Conservation (phyloP, 2,888 invertebrate genomes). For the Scelioninae gen. 1 region DNA sequence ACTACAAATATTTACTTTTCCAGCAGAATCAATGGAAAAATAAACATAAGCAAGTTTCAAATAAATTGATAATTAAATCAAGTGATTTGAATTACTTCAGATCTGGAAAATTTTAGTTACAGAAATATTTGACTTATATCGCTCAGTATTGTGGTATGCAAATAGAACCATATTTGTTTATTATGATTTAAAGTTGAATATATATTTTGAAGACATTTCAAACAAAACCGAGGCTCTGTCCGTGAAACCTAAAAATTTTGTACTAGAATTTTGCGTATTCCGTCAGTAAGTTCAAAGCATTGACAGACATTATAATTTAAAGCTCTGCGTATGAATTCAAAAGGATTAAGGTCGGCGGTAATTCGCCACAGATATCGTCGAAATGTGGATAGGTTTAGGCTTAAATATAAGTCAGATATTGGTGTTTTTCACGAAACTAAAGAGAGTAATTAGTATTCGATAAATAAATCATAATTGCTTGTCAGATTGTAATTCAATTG, state of each 20-base stretch:
- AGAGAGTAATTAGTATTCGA: conserved; percentile 30
- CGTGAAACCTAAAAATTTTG: no score
- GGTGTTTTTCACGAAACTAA: conserved; percentile 63
- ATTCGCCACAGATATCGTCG: conserved; percentile 25
- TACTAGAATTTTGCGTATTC: no score
- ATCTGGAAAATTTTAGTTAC: no score
- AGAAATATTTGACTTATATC: no score
- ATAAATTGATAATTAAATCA: no score
- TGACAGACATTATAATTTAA: conserved; percentile 21
- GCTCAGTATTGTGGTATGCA: no score
- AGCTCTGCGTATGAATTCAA: conserved; percentile 35
- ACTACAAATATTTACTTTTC: no score
- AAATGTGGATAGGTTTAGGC: conserved; percentile 50
- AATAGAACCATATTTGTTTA: no score
- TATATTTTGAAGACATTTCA: not conserved
- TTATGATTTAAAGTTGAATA: no score
- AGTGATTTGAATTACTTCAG: no score
- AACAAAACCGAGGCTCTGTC: not conserved
- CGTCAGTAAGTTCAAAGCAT: not conserved
- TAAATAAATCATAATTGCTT: conserved; percentile 48
- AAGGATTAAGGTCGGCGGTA: conserved; percentile 39
- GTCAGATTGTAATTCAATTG: conserved; percentile 31
- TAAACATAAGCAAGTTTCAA: no score
- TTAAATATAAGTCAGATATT: conserved; percentile 54
- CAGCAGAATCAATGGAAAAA: no score